Percentiles rank a stretch among this genome's conserved stretches.
Conservation (phyloP, 2,888 invertebrate genomes). For the Tenthredo notha region DNA sequence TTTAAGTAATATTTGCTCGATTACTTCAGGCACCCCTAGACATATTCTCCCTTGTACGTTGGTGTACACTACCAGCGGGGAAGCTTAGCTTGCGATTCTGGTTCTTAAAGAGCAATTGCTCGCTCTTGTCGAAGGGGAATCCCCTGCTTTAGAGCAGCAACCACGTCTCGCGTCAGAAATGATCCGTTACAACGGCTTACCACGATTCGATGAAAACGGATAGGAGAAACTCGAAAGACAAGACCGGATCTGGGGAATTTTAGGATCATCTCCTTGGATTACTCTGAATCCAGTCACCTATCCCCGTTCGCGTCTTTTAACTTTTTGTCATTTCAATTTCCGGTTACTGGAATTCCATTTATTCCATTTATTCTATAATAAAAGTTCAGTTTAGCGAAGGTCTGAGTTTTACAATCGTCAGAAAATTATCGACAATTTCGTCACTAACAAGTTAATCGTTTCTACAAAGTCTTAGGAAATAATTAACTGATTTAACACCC, state of each 20-base stretch:
- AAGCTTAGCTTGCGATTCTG: conserved; percentile 28
- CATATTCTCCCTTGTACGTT: conserved; percentile 12
- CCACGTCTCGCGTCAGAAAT: conserved; percentile 46
- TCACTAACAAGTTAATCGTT: background rate
- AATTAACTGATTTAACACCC: background rate
- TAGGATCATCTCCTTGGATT: conserved; percentile 25
- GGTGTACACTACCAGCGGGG: background rate
- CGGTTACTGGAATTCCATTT: background rate
- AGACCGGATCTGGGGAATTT: conserved; percentile 31
- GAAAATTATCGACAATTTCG: background rate
- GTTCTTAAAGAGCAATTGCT: conserved; percentile 44
- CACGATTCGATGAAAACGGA: conserved; percentile 41
- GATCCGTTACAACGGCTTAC: conserved; percentile 48
- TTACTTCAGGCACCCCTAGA: background rate
- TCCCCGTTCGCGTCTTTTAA: background rate
- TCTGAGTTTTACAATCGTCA: background rate
- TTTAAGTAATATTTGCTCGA: background rate
- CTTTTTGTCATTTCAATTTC: conserved; percentile 20
- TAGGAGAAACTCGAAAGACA: conserved; percentile 14
- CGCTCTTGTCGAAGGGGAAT: conserved; percentile 44
- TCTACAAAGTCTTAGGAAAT: background rate
- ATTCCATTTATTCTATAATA: background rate
- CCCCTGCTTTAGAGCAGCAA: conserved; percentile 2
- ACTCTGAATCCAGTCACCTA: background rate
- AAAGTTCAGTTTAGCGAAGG: background rate